Conservation (phyloP, 2,888 invertebrate genomes). For the Periphyllus acericola region DNA sequence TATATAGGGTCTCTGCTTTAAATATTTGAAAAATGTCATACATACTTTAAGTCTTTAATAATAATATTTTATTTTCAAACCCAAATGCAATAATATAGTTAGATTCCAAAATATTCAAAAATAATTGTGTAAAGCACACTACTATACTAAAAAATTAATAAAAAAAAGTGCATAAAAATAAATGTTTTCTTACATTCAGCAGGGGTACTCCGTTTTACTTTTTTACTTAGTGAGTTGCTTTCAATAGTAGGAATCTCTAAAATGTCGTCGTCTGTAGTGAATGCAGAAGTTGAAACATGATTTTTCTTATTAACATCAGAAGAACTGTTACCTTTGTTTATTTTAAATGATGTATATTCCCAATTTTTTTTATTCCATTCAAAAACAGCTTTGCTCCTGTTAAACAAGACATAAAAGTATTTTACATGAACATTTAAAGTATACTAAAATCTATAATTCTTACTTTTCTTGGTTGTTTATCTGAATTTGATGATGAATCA, state of each 20-base stretch:
- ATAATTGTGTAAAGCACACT: too few relatives aligned
- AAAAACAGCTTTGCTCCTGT: slow-evolving; percentile 6
- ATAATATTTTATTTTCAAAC: too few relatives aligned
- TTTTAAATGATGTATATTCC: not conserved
- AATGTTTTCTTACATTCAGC: not conserved
- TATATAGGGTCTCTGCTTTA: too few relatives aligned
- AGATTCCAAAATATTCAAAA: too few relatives aligned
- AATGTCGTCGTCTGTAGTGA: not conserved
- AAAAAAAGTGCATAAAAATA: too few relatives aligned
- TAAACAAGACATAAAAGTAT: not conserved
- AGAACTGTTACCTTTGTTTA: not conserved
- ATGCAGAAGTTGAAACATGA: not conserved
- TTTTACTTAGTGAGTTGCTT: not conserved
- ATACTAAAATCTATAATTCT: not conserved
- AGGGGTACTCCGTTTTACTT: not conserved
- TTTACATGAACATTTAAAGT: too few relatives aligned
- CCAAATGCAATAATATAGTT: too few relatives aligned
- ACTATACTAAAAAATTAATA: too few relatives aligned
- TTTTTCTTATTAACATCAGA: not conserved
- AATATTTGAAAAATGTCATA: too few relatives aligned
- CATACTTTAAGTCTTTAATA: too few relatives aligned
- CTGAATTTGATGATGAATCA: not conserved
- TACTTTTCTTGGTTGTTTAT: slow-evolving; percentile 23
- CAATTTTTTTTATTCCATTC: slow-evolving; percentile 44
- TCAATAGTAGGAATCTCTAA: slow-evolving; percentile 40